Evolutionary conservation across 2,888 invertebrate genomes (phyloP).

Genomic region (Trissolcus brochymenae): DNA sequence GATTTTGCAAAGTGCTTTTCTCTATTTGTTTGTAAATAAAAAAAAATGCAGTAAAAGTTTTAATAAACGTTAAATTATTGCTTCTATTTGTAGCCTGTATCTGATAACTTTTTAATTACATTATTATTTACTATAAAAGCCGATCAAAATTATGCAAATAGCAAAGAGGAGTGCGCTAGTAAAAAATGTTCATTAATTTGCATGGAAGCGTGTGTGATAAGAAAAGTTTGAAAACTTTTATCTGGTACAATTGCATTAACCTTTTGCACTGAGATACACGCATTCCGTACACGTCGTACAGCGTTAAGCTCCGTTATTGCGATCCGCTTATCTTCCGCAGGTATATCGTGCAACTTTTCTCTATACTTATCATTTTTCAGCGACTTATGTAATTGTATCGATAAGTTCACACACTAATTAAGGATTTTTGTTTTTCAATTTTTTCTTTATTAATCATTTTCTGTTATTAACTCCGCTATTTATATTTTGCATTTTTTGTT

Average conservation of each 20-base stretch:
- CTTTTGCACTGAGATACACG: slow-evolving; percentile 49
- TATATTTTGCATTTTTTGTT: too few species aligned
- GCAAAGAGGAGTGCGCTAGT: slow-evolving; percentile 17
- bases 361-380: slow-evolving; percentile 38
- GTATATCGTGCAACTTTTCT: slow-evolving; percentile 52
- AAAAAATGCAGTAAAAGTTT: too few species aligned
- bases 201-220: slow-evolving; percentile 55
- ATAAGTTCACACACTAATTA: slow-evolving; percentile 8
- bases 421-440: too few species aligned
- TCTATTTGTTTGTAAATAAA: too few species aligned
- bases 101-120: too few species aligned
- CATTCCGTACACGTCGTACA: slow-evolving; percentile 58
- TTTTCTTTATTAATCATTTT: too few species aligned
- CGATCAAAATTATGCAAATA: slow-evolving; percentile 44
- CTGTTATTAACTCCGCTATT: too few species aligned
- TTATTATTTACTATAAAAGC: slow-evolving; percentile 1
- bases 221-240: slow-evolving; percentile 57
- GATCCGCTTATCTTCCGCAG: slow-evolving; percentile 56
- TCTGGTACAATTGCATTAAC: slow-evolving; percentile 57
- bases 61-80: too few species aligned
- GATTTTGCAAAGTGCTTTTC: too few species aligned
- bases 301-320: slow-evolving; percentile 56
- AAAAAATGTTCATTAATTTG: slow-evolving; percentile 53
- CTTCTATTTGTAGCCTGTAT: too few species aligned
- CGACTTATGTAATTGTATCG: slow-evolving; percentile 44